Evolutionary conservation across 2,113 vertebrate genomes (phyloP).

Genomic region (human (Homo sapiens)): GRCh38 chr14:79465501-79466000

Average conservation of each 20-base stretch:
- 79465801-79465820: constrained; percentile 15
- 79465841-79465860: background rate
- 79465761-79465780: background rate
- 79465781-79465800: background rate
- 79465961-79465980: background rate
- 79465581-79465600: constrained; percentile 22
- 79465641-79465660: background rate
- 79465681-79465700: background rate
- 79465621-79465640: background rate
- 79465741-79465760: constrained; percentile 2
- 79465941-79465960: background rate
- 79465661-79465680: background rate
- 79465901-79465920: background rate
- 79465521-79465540: background rate
- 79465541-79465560: background rate
- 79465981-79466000: background rate
- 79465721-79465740: background rate
- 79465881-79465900: background rate
- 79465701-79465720: constrained; percentile 25
- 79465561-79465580: background rate
- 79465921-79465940: background rate
- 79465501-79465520: background rate
- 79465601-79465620: background rate
- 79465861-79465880: background rate
- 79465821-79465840: background rate